Evolutionary conservation across 1,140 invertebrate genomes (phyloP).

Genomic region (Bombus haemorrhoidalis): DNA sequence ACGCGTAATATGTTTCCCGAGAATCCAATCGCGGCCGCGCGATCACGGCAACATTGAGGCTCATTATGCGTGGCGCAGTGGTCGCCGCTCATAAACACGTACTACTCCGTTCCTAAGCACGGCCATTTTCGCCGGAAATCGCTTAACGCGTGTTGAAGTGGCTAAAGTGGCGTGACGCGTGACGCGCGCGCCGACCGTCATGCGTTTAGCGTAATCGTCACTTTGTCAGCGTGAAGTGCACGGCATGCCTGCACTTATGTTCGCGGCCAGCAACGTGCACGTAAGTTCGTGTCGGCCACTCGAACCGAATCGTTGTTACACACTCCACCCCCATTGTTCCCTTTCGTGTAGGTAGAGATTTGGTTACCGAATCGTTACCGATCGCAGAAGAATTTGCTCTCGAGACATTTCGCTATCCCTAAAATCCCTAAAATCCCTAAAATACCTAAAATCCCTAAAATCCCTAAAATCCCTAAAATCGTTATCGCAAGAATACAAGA

Average conservation of each 20-base stretch:
- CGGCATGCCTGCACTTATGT: conserved; percentile 77
- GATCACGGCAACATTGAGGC: conserved; percentile 43
- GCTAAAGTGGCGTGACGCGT: conserved; percentile 81
- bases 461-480: neutral
- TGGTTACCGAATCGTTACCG: neutral
- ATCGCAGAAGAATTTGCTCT: neutral
- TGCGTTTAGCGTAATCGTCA: conserved; percentile 79
- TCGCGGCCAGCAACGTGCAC: conserved; percentile 56
- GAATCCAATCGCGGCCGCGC: conserved; percentile 49
- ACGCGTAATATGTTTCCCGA: conserved; percentile 32
- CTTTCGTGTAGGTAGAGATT: neutral
- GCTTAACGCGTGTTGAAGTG: conserved; percentile 79
- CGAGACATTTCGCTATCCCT: fast-evolving
- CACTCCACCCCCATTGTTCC: neutral
- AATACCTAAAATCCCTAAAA: no score
- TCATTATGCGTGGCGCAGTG: conserved; percentile 32
- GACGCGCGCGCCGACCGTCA: conserved; percentile 80
- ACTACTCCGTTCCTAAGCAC: conserved; percentile 60
- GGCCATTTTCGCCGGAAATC: conserved; percentile 80
- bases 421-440: neutral
- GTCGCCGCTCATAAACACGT: conserved; percentile 52
- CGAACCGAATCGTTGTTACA: conserved; percentile 57
- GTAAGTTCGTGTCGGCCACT: conserved; percentile 61
- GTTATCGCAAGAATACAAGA: no score
- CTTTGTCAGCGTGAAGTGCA: conserved; percentile 80